Base-by-base conservation (phyloP, 53 echinoderm and acorn worm genomes). In the Antedon mediterranea region DNA sequence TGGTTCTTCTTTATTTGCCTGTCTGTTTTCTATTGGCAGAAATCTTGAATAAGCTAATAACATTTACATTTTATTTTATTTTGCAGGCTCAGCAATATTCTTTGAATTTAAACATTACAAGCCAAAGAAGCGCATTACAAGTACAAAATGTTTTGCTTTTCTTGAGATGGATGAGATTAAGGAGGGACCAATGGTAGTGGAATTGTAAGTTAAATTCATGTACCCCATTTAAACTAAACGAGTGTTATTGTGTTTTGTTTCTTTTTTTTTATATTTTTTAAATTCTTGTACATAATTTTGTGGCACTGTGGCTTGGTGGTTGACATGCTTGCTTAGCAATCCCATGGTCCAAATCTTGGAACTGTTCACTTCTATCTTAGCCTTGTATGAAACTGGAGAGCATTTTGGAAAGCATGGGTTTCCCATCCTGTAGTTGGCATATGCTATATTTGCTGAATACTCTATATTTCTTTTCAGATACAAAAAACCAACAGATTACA, bases 81-180 rank as follows among this genome's bases (percentile, higher is more conserved):
- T 79, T 30, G 29, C 84, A 97, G 97, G 97, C 34, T 87, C 97
- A 31, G 97, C 97, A n/a, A 89, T 97, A 27, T 97, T 97, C 86
- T 97, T 97, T 89, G 97, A 97, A 82, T 92, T 97, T 74, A 97
- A 88, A 74, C 97, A 97, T 43, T 97, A 92, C 90, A 97, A 97
- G 33, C 78, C 85, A 28, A 97, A 97, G 86, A 97, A 97, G 81
- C 85, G 87, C 28, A 75, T 89, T 28, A 92, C 89, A 76, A 97
- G 97, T 75, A 92, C 89, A 0, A 97, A 97, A 71, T 97, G 97
- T 86, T 97, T 92, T 92, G 97, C 97, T 74, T 97, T 97, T 83
- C 87, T 97, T 81, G 97, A 97, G 44, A 89, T 97, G 92, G 97
- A 97, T 72, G 97, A 97, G 78, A 92, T 97, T 41, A 97, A 86